Evolutionary conservation across 2,888 invertebrate genomes (phyloP).

Genomic region (Aquatica leii): DNA sequence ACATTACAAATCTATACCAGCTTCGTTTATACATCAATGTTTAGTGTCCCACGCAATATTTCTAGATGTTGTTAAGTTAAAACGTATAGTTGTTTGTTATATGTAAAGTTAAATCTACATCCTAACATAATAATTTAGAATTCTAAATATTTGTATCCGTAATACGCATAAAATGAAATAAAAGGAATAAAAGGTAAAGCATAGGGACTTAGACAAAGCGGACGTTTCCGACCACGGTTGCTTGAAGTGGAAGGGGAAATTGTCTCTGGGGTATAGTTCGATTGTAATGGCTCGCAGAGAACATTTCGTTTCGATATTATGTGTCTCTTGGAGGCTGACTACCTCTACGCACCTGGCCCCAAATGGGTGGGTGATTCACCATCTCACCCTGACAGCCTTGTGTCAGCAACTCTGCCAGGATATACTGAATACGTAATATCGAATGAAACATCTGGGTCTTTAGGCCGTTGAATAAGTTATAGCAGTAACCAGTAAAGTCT

Average conservation of each 20-base stretch:
- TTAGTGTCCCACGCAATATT: conserved; percentile 28
- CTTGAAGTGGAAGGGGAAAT: conserved; percentile 42
- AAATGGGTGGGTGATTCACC: conserved; percentile 37
- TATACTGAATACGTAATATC: conserved; percentile 30
- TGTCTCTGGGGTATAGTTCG: conserved; percentile 46
- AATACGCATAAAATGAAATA: conserved; percentile 29
- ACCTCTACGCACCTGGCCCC: conserved; percentile 38
- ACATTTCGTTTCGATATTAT: conserved; percentile 46
- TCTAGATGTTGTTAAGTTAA: conserved; percentile 31
- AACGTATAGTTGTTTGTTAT: conserved; percentile 25
- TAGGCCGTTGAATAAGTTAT: conserved; percentile 28
- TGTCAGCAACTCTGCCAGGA: conserved; percentile 31
- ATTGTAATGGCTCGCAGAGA: conserved; percentile 47
- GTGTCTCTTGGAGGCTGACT: conserved; percentile 43
- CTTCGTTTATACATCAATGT: conserved; percentile 33
- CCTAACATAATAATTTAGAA: conserved; percentile 4
- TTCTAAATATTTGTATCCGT: conserved; percentile 13
- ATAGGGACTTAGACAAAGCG: conserved; percentile 42
- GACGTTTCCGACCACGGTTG: conserved; percentile 37
- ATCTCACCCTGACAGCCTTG: conserved; percentile 32
- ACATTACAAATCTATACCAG: conserved; percentile 33
- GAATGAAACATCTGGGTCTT: conserved; percentile 29
- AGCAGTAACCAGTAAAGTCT: conserved; percentile 8
- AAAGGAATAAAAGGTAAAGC: conserved; percentile 40
- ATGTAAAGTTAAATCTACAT: conserved; percentile 9